phyloP scores from a whole-genome alignment of 2,113 vertebrate genomes.

The Elephantulus edwardii region DNA sequence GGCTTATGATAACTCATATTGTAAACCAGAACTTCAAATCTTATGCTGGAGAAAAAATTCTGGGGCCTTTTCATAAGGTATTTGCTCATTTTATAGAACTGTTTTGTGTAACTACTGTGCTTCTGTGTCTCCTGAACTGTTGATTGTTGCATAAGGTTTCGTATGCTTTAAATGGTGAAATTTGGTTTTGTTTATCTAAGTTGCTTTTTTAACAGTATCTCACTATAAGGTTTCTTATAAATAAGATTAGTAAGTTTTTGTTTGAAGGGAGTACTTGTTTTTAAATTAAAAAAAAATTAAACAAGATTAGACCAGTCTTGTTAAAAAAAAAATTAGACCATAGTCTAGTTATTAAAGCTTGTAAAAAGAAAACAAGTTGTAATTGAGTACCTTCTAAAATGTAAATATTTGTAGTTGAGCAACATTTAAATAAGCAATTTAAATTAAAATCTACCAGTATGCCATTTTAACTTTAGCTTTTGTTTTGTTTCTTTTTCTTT shows the following conservation, averaged over 20 bases:
- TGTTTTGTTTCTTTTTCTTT: slow-evolving; percentile 47
- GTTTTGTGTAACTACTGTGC: slow-evolving; percentile 19
- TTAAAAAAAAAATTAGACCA: too few species aligned
- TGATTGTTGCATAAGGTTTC: not conserved
- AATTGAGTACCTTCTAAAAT: not conserved
- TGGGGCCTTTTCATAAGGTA: slow-evolving; percentile 99
- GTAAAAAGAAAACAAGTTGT: not conserved
- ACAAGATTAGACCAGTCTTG: too few species aligned
- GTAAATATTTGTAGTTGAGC: slow-evolving; percentile 18
- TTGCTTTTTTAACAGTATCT: slow-evolving; percentile 30
- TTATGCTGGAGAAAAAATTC: slow-evolving; percentile 93
- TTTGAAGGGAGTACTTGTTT: slow-evolving; percentile 17
- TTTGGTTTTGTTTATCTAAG: slow-evolving; percentile 25
- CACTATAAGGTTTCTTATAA: slow-evolving; percentile 14
- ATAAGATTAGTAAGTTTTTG: slow-evolving; percentile 8
- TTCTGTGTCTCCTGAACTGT: not conserved
- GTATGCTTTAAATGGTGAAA: not conserved
- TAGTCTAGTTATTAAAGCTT: slow-evolving; percentile 21
- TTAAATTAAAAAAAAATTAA: too few species aligned
- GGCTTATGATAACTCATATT: slow-evolving; percentile 99
- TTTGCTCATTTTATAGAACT: slow-evolving; percentile 35
- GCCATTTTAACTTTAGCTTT: slow-evolving; percentile 37
- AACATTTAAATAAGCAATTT: not conserved
- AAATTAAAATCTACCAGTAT: slow-evolving; percentile 14
- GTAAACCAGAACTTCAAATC: slow-evolving; percentile 99